Conservation (phyloP, 2,797 vertebrate genomes). For the Anabacerthia variegaticeps region DNA sequence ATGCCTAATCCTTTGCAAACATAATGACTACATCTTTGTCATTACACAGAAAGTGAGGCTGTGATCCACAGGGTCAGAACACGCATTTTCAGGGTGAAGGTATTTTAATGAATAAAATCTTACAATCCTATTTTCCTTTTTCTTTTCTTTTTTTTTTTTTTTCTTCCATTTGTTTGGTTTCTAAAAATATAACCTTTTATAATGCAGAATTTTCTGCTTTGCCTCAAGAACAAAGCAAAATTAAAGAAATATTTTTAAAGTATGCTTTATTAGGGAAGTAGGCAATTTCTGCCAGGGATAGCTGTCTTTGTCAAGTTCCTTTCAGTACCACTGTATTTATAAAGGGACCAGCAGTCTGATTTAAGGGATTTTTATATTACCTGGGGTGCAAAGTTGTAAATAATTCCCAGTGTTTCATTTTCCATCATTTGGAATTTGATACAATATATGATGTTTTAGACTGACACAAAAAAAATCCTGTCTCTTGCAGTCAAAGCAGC, state of each 20-base stretch:
- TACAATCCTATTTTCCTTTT: not conserved
- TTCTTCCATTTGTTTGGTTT: not conserved
- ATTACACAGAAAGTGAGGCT: not conserved
- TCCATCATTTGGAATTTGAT: not conserved
- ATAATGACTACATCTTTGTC: not conserved
- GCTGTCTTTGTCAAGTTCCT: not conserved
- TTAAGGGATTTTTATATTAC: not conserved
- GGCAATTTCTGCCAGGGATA: not conserved
- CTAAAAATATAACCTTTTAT: not conserved
- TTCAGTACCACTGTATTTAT: not conserved
- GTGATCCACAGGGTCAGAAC: not conserved
- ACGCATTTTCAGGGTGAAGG: not conserved
- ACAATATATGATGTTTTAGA: not conserved
- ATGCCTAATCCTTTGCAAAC: not conserved
- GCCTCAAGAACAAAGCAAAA: not conserved
- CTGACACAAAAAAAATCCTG: not conserved
- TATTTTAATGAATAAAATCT: not conserved
- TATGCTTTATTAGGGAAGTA: not conserved
- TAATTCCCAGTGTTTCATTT: not conserved
- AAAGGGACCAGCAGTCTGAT: not conserved
- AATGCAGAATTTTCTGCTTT: not conserved
- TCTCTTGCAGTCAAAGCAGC: not conserved
- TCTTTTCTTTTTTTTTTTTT: too few species aligned
- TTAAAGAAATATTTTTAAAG: not conserved
- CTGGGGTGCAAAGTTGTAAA: not conserved